Conservation (phyloP, 2,888 invertebrate genomes). For the Proisotoma minuta region DNA sequence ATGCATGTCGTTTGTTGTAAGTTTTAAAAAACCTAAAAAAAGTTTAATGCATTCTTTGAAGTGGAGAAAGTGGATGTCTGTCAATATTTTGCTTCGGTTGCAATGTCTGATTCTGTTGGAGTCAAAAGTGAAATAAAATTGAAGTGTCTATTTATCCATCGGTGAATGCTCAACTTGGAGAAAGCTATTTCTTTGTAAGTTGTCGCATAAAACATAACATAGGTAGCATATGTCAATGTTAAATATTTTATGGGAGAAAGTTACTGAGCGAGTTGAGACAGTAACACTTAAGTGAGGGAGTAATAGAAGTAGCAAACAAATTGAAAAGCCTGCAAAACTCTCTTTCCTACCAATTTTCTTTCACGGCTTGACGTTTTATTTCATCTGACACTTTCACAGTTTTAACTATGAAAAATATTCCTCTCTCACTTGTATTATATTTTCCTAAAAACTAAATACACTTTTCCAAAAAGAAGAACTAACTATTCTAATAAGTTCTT, state of each 20-base stretch:
- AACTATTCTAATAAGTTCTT: too few relatives aligned
- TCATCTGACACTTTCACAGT: constrained; percentile 1
- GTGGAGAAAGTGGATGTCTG: too few relatives aligned
- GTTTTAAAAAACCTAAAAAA: too few relatives aligned
- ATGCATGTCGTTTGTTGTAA: too few relatives aligned
- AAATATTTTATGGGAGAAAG: constrained; percentile 1
- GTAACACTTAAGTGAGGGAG: background rate
- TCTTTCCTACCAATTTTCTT: constrained; percentile 10
- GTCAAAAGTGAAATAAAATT: background rate
- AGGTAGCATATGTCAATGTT: background rate
- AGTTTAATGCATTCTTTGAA: too few relatives aligned
- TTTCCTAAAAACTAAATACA: too few relatives aligned
- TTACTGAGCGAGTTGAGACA: background rate
- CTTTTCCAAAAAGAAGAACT: too few relatives aligned
- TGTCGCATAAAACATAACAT: background rate
- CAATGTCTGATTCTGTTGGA: background rate
- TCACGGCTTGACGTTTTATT: constrained; percentile 6
- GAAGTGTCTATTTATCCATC: background rate
- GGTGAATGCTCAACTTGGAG: background rate
- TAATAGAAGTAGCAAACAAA: background rate
- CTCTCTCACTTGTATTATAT: background rate
- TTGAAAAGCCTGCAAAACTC: background rate
- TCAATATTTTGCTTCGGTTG: background rate
- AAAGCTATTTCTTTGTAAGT: background rate
- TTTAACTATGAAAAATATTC: background rate